Evolutionary conservation across 2,797 vertebrate species (phyloP).

Genomic region (Myiotriccus ornatus): DNA sequence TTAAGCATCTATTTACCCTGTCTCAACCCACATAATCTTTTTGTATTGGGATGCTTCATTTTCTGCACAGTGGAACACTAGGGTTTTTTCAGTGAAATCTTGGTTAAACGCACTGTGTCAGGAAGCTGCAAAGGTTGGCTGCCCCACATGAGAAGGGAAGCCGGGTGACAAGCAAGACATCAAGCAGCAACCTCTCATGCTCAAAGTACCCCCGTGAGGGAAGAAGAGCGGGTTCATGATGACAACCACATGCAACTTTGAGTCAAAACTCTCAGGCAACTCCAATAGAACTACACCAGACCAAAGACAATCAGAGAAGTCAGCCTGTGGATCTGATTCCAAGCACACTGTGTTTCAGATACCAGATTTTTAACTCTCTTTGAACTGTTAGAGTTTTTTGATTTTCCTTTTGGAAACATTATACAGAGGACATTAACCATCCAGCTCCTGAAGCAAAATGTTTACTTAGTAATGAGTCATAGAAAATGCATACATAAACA

Average conservation of each 20-base stretch:
- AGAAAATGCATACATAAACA: not conserved
- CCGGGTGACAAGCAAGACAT: rapidly evolving
- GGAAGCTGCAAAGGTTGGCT: not conserved
- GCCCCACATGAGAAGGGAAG: rapidly evolving
- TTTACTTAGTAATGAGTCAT: not conserved
- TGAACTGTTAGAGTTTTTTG: not conserved
- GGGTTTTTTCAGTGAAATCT: not conserved
- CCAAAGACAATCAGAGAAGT: not conserved
- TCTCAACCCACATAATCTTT: not conserved
- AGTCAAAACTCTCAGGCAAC: not conserved
- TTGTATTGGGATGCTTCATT: not conserved
- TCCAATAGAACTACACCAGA: not conserved
- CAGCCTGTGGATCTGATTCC: not conserved
- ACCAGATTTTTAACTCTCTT: not conserved
- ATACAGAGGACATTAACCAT: not conserved
- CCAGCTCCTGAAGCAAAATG: not conserved
- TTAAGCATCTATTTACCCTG: not conserved
- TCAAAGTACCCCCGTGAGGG: rapidly evolving
- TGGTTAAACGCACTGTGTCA: not conserved
- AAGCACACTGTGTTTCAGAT: not conserved
- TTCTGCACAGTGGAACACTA: not conserved
- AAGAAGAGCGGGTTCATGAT: rapidly evolving
- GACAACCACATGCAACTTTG: not conserved
- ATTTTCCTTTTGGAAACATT: not conserved
- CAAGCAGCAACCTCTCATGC: not conserved